Evolutionary conservation across 2,888 invertebrate species (phyloP).

Genomic region (Ichneumoninae sp.): DNA sequence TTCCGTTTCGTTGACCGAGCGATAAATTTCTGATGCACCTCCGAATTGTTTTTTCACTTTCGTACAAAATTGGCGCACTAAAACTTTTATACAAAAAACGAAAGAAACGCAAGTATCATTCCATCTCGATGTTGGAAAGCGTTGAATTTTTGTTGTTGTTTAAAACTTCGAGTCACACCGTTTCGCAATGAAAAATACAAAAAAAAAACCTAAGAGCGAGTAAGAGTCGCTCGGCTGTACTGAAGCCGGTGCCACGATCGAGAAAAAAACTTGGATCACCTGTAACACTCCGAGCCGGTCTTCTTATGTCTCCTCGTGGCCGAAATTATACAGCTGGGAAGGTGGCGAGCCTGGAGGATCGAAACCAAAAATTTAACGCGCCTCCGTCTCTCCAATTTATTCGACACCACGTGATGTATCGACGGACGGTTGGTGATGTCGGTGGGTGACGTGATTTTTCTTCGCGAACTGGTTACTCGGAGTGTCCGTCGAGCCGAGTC

Average conservation of each 20-base stretch:
- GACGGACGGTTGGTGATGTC: too few species aligned
- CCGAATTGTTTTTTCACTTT: background rate
- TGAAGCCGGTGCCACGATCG: background rate
- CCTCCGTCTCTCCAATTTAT: background rate
- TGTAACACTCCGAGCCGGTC: background rate
- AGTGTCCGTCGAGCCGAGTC: background rate
- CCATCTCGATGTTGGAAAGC: background rate
- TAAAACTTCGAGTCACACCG: background rate
- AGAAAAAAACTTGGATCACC: conserved; percentile 9
- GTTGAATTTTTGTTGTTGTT: background rate
- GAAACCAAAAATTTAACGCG: background rate
- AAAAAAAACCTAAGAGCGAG: background rate
- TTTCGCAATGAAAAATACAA: background rate
- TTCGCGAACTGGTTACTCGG: background rate
- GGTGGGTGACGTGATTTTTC: too few species aligned
- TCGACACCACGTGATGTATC: background rate
- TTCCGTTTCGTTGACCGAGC: background rate
- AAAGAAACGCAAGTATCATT: background rate
- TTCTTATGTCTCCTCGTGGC: conserved; percentile 40
- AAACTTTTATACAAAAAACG: background rate
- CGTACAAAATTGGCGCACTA: background rate
- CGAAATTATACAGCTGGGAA: conserved; percentile 16
- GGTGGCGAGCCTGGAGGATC: background rate
- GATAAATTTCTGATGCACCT: background rate
- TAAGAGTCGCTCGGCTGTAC: conserved; percentile 18